Evolutionary conservation across 2,888 invertebrate genomes (phyloP), one percentile per base, ranked within the genome.

Genomic region (Eledona agricola): DNA sequence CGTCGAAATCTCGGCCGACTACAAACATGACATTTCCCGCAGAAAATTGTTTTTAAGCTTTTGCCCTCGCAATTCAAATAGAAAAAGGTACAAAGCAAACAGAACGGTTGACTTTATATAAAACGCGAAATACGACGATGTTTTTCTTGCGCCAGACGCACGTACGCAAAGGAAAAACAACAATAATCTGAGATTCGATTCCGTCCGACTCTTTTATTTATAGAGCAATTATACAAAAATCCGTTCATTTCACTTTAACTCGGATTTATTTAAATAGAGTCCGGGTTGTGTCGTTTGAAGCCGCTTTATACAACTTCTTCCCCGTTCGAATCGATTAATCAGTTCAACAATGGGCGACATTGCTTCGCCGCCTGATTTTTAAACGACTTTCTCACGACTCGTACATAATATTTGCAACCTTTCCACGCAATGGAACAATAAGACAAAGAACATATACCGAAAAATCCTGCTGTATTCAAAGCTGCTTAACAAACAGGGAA

Each of bases 401-500:
- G 45, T 32, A 22, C 40, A 46, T 52, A 46, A 52, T 51, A 51
- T 51, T 51, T 43, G 15, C 31, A 54, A 54, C 54, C 49, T 49
- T 54, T 54, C 43, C 50, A 43, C 43, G 54, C 47, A 51, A 46
- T 55, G 46, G 22, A 55, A 59, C 54, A 49, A 55, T 56, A 56
- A 59, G 58, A 59, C 58, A 59, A 59, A 51, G 58, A 54, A 40
- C 46, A 45, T 54, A 53, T 56, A 51, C 53, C 53, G 17, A 53
- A 59, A 59, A 59, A 59, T 55, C 34, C 56, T 29, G 43, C 42
- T 51, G 58, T 51, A 59, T 59, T 51, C 54, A 56, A 56, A 56
- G 52, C 47, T 54, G 56, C 58, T 59, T 46, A 58, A 54, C 58
- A 59, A 59, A 59, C 58, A 54, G 54, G 51, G 51, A 54, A 54